Evolutionary conservation across 2,888 invertebrate genomes (phyloP), one percentile per base, ranked within the genome.

Genomic region (Aspidiotus destructor): DNA sequence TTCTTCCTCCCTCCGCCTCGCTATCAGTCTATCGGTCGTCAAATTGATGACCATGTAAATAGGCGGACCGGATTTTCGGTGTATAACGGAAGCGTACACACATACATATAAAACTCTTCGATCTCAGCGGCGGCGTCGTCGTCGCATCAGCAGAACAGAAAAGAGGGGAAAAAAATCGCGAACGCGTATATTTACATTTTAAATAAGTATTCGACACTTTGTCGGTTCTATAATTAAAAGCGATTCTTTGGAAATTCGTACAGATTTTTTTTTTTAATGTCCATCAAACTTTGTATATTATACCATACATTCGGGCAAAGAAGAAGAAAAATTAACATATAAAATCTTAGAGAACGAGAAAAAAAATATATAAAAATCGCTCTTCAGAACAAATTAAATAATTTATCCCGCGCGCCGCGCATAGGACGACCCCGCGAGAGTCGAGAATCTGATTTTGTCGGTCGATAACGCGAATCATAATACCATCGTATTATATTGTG

Each of bases 11-110:
- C n/a, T 60, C 17, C 17, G 17, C 40, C 10, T 40, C 60, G 9
- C n/a, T 61, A 41, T 61, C 61, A n/a, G n/a, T 15, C 41, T 5
- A 1, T n/a, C 10, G 42, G 61, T 15, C n/a, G 41, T 61, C 16
- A 42, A 61, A 61, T 61, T 42, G 41, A 61, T 61, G 61, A 61
- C 15, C 9, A 61, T 61, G 61, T 28, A 58, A 58, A 58, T 58
- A 58, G 58, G 58, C 58, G 40, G 11, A 13, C 58, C 28, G 58
- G 40, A 58, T 58, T 58, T 58, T 28, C 9, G 17, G 13, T 17
- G 40, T 11, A 17, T 58, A 58, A 58, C 58, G 58, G 58, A 58
- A 58, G 58, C 11, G 58, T 28, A 40, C 17, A 58, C 7, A 11
- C 58, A 40, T 10, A 28, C 8, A 13, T 28, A 40, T 13, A 28